These are phyloP conservation scores for Python bivittatus DNA, from an alignment of 2,113 vertebrate genomes.

Conservation along the genomic window DNA sequence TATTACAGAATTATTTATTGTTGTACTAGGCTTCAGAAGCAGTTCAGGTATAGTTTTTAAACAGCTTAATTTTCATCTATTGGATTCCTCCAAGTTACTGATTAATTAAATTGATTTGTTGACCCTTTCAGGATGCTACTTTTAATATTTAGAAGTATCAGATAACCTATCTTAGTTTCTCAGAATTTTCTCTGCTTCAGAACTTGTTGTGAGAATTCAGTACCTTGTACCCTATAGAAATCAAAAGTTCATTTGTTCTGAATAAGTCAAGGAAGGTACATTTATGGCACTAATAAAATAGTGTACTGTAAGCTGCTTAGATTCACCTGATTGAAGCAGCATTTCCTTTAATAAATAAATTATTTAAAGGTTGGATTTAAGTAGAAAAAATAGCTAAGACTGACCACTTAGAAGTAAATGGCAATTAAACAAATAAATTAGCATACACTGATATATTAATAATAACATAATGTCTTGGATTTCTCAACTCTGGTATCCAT, in stretches of 20 bases:
- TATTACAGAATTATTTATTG: neutral
- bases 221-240: slow-evolving; percentile 45
- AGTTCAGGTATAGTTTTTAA: neutral
- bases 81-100: neutral
- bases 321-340: neutral
- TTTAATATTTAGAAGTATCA: slow-evolving; percentile 2
- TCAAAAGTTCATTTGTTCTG: slow-evolving; percentile 50
- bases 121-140: neutral
- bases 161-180: slow-evolving; percentile 42
- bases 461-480: neutral
- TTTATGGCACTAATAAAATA: slow-evolving; percentile 56
- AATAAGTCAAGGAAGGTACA: slow-evolving; percentile 48
- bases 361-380: slow-evolving; percentile 34
- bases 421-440: neutral
- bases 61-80: neutral
- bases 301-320: slow-evolving; percentile 31
- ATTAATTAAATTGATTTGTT: neutral
- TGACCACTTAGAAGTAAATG: slow-evolving; percentile 9
- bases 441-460: neutral
- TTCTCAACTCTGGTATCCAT: neutral
- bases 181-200: slow-evolving; percentile 46
- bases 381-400: slow-evolving; percentile 13
- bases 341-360: slow-evolving; percentile 18
- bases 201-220: slow-evolving; percentile 50
- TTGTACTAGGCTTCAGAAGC: neutral